A percentile compares a stretch with the other conserved stretches of the same genome.
Conservation (phyloP, 2,113 vertebrate genomes). For the Copsychus sechellarum region DNA sequence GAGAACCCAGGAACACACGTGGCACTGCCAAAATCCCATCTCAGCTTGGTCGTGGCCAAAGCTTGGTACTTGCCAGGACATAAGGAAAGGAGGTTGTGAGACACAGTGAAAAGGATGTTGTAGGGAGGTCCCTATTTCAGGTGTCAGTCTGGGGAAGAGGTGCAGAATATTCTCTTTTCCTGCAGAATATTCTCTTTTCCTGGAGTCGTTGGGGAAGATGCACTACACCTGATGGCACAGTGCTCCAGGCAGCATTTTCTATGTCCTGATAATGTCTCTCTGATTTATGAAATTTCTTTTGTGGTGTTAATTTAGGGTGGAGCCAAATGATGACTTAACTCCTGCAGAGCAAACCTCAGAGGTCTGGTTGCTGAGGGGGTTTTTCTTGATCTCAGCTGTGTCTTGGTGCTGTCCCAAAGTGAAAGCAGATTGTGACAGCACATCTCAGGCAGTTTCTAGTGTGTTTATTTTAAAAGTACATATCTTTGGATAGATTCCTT, state of each 20-base stretch:
- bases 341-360: not conserved
- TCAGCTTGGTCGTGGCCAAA: not conserved
- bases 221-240: not conserved
- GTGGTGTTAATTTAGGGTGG: not conserved
- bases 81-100: not conserved
- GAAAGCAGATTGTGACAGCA: not conserved
- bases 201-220: not conserved
- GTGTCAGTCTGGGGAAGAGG: not conserved
- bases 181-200: not conserved
- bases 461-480: not conserved
- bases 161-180: not conserved
- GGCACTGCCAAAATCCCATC: not conserved
- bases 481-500: not conserved
- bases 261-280: not conserved
- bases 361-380: not conserved
- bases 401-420: not conserved
- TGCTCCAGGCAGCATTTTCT: not conserved
- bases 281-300: not conserved
- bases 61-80: not conserved
- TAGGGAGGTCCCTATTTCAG: not conserved
- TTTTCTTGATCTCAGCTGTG: not conserved
- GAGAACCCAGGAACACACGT: not conserved
- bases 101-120: fast-evolving
- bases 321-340: not conserved
- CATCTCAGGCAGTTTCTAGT: not conserved